These are phyloP conservation scores for Pampus argenteus DNA, from an alignment of 2,797 vertebrate genomes.

Conservation along the genomic window DNA sequence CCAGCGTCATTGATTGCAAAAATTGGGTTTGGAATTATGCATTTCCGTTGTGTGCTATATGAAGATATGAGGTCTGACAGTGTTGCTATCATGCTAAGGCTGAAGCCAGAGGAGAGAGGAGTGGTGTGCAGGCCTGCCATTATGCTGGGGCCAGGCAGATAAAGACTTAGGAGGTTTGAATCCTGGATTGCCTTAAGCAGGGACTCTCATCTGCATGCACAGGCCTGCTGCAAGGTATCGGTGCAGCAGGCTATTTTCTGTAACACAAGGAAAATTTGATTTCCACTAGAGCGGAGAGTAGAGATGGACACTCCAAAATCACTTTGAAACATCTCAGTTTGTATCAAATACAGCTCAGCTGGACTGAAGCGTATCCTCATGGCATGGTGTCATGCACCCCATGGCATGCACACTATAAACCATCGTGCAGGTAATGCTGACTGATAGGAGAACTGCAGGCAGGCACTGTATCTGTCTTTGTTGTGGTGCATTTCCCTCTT, in stretches of 20 bases:
- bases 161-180: constrained; percentile 82
- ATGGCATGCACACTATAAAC: constrained; percentile 23
- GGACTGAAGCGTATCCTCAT: constrained; percentile 50
- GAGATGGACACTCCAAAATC: constrained; percentile 56
- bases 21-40: constrained; percentile 33
- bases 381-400: constrained; percentile 34
- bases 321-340: constrained; percentile 65
- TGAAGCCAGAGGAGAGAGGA: constrained; percentile 59
- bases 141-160: constrained; percentile 77
- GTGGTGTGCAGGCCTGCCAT: constrained; percentile 60
- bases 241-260: constrained; percentile 77
- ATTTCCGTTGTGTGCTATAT: constrained; percentile 41
- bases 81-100: constrained; percentile 59
- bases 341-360: constrained; percentile 56
- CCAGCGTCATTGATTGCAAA: constrained; percentile 29
- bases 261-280: constrained; percentile 75
- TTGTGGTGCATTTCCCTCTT: constrained; percentile 9
- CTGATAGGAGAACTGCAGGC: constrained; percentile 36
- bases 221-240: constrained; percentile 58
- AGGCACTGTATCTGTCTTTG: constrained; percentile 23
- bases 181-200: constrained; percentile 75
- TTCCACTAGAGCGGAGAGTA: constrained; percentile 50
- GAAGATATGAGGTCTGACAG: constrained; percentile 60
- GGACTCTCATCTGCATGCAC: constrained; percentile 80
- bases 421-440: constrained; percentile 50